Conservation (phyloP, 2,888 invertebrate genomes). For the Odontocerum albicorne region DNA sequence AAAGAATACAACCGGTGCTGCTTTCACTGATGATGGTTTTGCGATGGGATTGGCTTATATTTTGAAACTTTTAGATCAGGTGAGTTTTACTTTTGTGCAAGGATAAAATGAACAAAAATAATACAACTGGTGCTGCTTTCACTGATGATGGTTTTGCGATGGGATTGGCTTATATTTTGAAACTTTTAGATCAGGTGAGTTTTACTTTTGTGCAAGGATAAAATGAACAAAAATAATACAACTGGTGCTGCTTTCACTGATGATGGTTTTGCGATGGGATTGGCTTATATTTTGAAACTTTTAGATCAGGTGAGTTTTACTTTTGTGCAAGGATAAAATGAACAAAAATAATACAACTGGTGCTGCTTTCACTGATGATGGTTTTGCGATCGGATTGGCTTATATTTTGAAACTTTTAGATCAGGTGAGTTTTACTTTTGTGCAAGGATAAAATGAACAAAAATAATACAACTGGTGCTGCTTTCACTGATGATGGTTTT, state of each 20-base stretch:
- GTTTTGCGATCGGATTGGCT: too few species aligned
- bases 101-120: conserved; percentile 90
- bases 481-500: conserved; percentile 98
- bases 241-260: conserved; percentile 91
- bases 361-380: too few species aligned
- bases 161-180: conserved; percentile 91
- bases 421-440: too few species aligned
- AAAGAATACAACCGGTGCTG: conserved; percentile 82
- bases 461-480: conserved; percentile 82
- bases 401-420: too few species aligned
- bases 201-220: conserved; percentile 87
- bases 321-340: too few species aligned
- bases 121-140: conserved; percentile 84
- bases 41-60: conserved; percentile 95
- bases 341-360: too few species aligned
- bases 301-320: conserved; percentile 75
- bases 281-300: conserved; percentile 88
- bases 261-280: conserved; percentile 97
- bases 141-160: conserved; percentile 99
- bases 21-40: conserved; percentile 98
- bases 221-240: conserved; percentile 88
- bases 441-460: conserved; percentile 92
- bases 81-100: conserved; percentile 77
- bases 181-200: conserved; percentile 78
- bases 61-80: conserved; percentile 85